Conservation (phyloP, 1,140 invertebrate species). For the Ctenoplectra terminalis region DNA sequence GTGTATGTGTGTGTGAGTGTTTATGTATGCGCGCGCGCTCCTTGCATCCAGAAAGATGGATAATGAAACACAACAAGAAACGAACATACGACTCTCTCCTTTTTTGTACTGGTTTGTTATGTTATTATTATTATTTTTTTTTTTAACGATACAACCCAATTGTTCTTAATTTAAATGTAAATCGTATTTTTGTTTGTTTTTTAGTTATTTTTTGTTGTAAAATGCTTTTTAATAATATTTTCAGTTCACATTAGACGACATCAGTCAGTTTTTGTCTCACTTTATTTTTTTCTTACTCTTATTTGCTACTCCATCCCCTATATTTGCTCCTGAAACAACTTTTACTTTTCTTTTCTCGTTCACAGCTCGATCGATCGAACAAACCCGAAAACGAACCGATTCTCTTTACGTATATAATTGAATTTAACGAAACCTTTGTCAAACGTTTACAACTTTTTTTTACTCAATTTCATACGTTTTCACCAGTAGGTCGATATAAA, state of each 20-base stretch:
- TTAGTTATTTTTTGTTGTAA: slow-evolving; percentile 84
- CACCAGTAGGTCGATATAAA: too few species aligned
- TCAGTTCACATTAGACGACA: slow-evolving; percentile 81
- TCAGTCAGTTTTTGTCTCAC: slow-evolving; percentile 77
- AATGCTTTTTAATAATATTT: slow-evolving; percentile 85
- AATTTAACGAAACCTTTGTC: too few species aligned
- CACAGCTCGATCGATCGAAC: not conserved
- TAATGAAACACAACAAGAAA: slow-evolving; percentile 31
- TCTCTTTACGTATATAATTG: too few species aligned
- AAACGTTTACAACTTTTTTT: too few species aligned
- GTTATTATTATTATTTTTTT: slow-evolving; percentile 83
- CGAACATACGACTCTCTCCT: slow-evolving; percentile 63
- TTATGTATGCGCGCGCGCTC: slow-evolving; percentile 27
- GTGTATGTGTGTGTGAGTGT: slow-evolving; percentile 35
- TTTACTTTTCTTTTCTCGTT: not conserved
- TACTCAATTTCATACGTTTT: too few species aligned
- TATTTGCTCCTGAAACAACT: not conserved
- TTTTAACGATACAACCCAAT: slow-evolving; percentile 82
- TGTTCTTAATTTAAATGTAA: slow-evolving; percentile 84
- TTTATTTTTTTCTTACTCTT: slow-evolving; percentile 60
- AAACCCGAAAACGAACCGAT: too few species aligned
- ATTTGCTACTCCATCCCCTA: not conserved
- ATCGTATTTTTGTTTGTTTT: slow-evolving; percentile 84
- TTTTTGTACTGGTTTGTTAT: slow-evolving; percentile 83
- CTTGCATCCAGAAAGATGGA: slow-evolving; percentile 18